phyloP scores from a whole-genome alignment of 2,797 vertebrate species.

The Onychomys arenicola region DNA sequence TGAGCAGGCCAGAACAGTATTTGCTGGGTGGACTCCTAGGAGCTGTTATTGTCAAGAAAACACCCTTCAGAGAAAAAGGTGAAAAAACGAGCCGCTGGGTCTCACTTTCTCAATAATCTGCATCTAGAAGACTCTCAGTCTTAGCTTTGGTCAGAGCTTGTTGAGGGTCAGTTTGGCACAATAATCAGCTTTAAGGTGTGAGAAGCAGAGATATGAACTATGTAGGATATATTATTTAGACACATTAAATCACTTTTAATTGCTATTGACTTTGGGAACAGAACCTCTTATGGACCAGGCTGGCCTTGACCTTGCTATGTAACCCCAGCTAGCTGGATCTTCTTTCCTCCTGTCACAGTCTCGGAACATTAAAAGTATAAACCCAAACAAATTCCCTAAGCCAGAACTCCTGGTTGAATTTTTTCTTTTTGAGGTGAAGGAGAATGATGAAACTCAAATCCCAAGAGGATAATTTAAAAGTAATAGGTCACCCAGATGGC shows the following conservation, averaged over 20 bases:
- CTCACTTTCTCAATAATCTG: neutral
- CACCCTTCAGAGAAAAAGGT: neutral
- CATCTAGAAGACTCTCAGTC: neutral
- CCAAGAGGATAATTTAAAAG: constrained; percentile 63
- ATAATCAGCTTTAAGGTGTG: neutral
- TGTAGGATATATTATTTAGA: constrained; percentile 19
- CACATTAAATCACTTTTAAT: constrained; percentile 5
- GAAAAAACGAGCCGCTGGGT: neutral
- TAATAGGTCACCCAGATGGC: constrained; percentile 43
- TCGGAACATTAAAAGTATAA: neutral
- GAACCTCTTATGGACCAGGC: neutral
- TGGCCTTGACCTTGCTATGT: neutral
- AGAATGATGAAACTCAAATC: constrained; percentile 60
- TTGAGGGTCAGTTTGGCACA: neutral
- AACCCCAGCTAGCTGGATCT: neutral
- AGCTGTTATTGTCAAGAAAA: constrained; percentile 40
- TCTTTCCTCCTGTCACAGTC: neutral
- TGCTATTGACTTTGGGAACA: neutral
- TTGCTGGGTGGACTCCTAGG: neutral
- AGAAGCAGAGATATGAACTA: neutral
- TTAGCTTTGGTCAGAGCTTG: neutral
- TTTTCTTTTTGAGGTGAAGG: constrained; percentile 46
- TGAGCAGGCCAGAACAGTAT: neutral
- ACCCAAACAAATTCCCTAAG: neutral
- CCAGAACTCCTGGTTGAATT: neutral